These are phyloP conservation scores for Donacobius atricapilla DNA, from an alignment of 2,113 vertebrate genomes.

Conservation along the genomic window DNA sequence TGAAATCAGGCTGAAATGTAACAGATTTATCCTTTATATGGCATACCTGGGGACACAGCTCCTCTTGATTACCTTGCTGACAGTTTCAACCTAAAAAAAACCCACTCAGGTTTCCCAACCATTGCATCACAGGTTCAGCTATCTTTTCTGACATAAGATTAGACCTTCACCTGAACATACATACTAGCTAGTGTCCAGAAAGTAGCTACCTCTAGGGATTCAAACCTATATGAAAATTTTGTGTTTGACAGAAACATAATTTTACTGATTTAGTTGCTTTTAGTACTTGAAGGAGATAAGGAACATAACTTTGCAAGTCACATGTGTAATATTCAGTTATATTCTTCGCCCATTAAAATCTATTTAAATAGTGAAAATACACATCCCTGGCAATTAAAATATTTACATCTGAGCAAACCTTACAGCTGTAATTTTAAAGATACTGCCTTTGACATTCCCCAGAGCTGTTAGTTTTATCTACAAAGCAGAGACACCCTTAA, in stretches of 20 bases:
- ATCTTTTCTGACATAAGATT: neutral
- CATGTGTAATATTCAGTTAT: neutral
- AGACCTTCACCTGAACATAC: neutral
- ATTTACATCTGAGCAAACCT: neutral
- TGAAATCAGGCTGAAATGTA: neutral
- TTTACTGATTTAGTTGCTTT: neutral
- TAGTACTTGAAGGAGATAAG: neutral
- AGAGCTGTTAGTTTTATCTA: neutral
- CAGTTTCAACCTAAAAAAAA: neutral
- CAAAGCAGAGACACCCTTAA: neutral
- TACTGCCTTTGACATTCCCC: neutral
- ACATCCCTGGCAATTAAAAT: neutral
- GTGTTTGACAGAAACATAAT: neutral
- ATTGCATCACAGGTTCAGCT: neutral
- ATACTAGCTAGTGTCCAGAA: neutral
- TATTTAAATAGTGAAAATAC: neutral
- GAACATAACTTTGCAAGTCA: neutral
- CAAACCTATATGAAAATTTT: neutral
- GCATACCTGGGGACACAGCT: neutral
- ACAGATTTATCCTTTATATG: neutral
- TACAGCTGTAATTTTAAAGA: neutral
- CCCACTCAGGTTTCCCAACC: neutral
- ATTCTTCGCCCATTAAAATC: neutral
- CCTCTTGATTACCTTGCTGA: neutral
- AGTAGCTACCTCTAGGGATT: neutral